Conservation (phyloP, 2,113 vertebrate species). For the Arothron firmamentum region DNA sequence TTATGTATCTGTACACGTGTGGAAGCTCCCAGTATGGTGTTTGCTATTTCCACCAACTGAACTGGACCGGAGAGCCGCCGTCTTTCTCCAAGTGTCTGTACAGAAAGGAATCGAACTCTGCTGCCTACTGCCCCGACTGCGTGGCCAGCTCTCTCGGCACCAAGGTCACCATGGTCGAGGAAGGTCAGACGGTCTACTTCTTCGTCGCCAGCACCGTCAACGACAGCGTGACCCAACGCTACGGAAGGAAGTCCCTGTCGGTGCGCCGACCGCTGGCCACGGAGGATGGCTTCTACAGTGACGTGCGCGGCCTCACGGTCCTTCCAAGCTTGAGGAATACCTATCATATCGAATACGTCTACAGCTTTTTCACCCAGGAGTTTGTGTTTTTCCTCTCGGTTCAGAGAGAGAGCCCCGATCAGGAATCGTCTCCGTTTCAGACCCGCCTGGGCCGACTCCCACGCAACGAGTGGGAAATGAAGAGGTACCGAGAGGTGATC, state of each 20-base stretch:
- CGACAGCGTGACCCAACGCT: constrained; percentile 73
- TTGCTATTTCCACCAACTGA: constrained; percentile 84
- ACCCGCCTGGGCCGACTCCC: constrained; percentile 82
- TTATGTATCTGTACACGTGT: constrained; percentile 85
- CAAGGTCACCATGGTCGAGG: constrained; percentile 80
- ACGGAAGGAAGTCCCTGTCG: constrained; percentile 84
- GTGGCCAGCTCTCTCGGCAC: constrained; percentile 88
- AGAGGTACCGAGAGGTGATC: constrained; percentile 84
- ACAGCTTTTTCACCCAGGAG: constrained; percentile 79
- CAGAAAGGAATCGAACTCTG: constrained; percentile 69
- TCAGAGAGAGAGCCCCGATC: constrained; percentile 74
- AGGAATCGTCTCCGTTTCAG: constrained; percentile 63
- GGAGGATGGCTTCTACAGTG: constrained; percentile 78
- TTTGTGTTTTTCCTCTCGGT: constrained; percentile 90
- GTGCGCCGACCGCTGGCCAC: constrained; percentile 82
- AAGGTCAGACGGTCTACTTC: constrained; percentile 77
- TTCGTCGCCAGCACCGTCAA: constrained; percentile 86
- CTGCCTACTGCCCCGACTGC: constrained; percentile 82
- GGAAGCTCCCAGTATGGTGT: constrained; percentile 81
- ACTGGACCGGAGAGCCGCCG: constrained; percentile 51
- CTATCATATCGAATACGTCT: constrained; percentile 84
- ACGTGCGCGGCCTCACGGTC: constrained; percentile 81
- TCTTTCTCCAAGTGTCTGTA: constrained; percentile 81
- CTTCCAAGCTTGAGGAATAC: constrained; percentile 71
- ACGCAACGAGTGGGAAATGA: constrained; percentile 74